Evolutionary conservation across 2,797 vertebrate species (phyloP).

Genomic region (Anolis apletophallus): DNA sequence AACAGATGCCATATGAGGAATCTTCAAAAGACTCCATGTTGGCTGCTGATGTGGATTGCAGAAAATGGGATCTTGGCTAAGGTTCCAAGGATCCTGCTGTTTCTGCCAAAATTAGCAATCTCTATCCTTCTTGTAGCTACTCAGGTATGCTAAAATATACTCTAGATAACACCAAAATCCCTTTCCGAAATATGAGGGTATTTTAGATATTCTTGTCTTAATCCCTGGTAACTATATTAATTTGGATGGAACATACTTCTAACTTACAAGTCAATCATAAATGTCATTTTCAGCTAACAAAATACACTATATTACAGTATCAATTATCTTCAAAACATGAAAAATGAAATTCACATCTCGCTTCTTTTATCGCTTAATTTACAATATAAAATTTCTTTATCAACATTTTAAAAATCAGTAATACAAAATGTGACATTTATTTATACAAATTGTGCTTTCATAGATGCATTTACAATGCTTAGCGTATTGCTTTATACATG

Average conservation of each 20-base stretch:
- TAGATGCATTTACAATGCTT: conserved; percentile 64
- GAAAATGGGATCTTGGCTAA: neutral
- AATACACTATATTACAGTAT: conserved; percentile 64
- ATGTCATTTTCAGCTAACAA: conserved; percentile 39
- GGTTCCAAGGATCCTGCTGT: too few relatives aligned
- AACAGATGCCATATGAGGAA: neutral
- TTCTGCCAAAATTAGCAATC: too few relatives aligned
- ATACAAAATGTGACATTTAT: conserved; percentile 72
- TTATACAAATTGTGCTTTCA: conserved; percentile 76
- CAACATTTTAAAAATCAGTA: conserved; percentile 72
- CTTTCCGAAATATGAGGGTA: too few relatives aligned
- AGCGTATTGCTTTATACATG: conserved; percentile 25
- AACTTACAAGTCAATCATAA: conserved; percentile 51
- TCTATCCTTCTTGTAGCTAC: too few relatives aligned
- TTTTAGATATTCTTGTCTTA: neutral
- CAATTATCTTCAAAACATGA: conserved; percentile 58
- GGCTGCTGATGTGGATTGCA: neutral
- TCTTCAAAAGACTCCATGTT: neutral
- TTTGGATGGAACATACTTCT: neutral
- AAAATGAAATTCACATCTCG: conserved; percentile 70
- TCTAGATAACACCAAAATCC: too few relatives aligned
- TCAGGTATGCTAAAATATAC: too few relatives aligned
- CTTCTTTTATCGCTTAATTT: conserved; percentile 68
- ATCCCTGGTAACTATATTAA: neutral
- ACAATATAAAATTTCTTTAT: conserved; percentile 72